A percentile compares a stretch with the other conserved stretches of the same genome.
Evolutionary conservation across 2,113 vertebrate genomes (phyloP).

Genomic region (Actinemys pallida): DNA sequence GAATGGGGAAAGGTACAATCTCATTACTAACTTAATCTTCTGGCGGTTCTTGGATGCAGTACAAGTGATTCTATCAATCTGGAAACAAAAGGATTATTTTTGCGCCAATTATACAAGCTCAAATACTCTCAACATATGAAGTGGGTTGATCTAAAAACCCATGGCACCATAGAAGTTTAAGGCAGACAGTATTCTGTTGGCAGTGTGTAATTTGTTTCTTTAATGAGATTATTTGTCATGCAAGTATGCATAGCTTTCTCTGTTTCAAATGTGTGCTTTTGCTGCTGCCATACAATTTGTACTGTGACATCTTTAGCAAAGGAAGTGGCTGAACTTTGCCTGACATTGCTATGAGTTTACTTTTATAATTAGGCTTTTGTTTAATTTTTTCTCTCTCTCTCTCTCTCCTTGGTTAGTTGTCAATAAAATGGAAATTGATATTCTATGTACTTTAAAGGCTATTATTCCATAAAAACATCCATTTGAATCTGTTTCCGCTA

Average conservation of each 20-base stretch:
- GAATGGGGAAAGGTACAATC: slow-evolving; percentile 53
- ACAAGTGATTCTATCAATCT: slow-evolving; percentile 61
- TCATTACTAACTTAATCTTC: slow-evolving; percentile 72
- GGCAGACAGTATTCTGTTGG: background rate
- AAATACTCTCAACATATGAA: background rate
- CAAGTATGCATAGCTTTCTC: background rate
- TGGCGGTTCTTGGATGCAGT: slow-evolving; percentile 47
- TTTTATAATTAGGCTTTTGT: background rate
- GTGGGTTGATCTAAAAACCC: slow-evolving; percentile 37
- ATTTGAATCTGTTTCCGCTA: background rate
- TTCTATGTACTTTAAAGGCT: background rate
- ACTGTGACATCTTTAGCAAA: background rate
- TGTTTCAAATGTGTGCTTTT: background rate
- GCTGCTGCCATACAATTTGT: background rate
- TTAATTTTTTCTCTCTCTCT: background rate
- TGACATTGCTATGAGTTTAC: background rate
- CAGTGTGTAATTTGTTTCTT: slow-evolving; percentile 49
- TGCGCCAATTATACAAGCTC: slow-evolving; percentile 54
- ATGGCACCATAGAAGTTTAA: background rate
- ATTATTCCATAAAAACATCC: background rate
- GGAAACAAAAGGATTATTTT: slow-evolving; percentile 65
- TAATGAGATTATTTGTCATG: slow-evolving; percentile 59
- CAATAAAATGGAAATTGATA: background rate
- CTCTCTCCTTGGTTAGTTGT: background rate
- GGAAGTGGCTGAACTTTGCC: background rate